Base-by-base conservation (phyloP, 2,113 vertebrate genomes). In the Stegostoma tigrinum region DNA sequence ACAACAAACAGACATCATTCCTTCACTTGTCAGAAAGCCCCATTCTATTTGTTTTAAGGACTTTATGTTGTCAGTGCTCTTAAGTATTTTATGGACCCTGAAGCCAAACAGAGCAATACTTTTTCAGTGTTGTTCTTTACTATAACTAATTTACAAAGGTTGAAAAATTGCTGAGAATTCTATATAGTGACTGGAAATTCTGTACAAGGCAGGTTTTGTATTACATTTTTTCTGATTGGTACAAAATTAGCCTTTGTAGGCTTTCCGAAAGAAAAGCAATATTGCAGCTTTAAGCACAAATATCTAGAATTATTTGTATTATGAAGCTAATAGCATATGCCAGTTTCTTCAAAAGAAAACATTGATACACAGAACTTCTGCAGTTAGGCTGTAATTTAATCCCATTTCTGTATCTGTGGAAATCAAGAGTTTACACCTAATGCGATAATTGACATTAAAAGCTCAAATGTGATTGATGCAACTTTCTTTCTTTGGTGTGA, bases 1-100 rank as follows among this genome's bases (percentile, higher is more conserved):
- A 70, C 94, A 95, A 72, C 52, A 48, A 34, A 48, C 45, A 23
- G 94, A 64, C 15, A 45, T 72, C 67, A 48, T 95, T 72, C 68
- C 93, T 70, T 95, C 21, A 95, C 66, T 72, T 72, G 94, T 95
- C 45, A 95, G 45, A 52, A 72, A 48, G 14, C 67, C 67, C 66
- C 64, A 15, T 48, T 95, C 94, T 95, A 52, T 75, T 72, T 95
- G 45, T 95, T 95, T 52, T 95, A 95, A 95, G 67, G 70, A 52
- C 70, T 95, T 95, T 95, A 95, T 45, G 45, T 95, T 52, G 94
- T 75, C 67, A 95, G 45, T 72, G 27, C 45, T 52, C 87, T 61
- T 90, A 30, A 83, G 87, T 90, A 90, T 90, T 95, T 95, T 95
- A 72, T 95, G 45, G 94, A 72, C 94, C 61, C 61, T 72, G 67